These are phyloP conservation scores for Eulacestoma nigropectus DNA, from an alignment of 2,113 vertebrate species.

Conservation along the genomic window DNA sequence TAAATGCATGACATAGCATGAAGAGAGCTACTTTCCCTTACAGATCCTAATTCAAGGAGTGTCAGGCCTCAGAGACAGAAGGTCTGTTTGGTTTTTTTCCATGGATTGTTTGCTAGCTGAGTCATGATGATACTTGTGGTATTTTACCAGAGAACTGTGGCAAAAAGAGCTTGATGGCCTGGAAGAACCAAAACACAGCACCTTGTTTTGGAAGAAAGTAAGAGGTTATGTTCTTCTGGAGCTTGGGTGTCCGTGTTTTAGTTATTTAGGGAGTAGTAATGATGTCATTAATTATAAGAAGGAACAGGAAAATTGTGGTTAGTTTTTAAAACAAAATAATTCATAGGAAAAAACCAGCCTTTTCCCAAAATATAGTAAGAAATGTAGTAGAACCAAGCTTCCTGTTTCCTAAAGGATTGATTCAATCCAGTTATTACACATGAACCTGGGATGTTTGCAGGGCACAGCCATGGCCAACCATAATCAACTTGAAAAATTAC, in stretches of 20 bases:
- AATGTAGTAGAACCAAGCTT: neutral
- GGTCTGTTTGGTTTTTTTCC: neutral
- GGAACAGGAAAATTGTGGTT: neutral
- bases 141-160: neutral
- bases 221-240: neutral
- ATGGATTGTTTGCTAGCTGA: neutral
- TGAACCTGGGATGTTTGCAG: neutral
- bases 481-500: neutral
- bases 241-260: neutral
- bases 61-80: neutral
- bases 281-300: neutral
- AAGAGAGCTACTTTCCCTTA: neutral
- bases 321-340: neutral
- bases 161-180: neutral
- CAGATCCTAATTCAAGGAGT: neutral
- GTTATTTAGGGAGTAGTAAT: neutral
- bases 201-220: neutral
- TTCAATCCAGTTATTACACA: neutral
- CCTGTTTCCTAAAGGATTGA: neutral
- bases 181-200: neutral
- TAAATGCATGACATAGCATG: neutral
- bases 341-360: fast-evolving
- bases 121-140: neutral
- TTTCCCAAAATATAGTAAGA: neutral
- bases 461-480: neutral